Evolutionary conservation across 92 coral and sea anemone species (phyloP).

Genomic region (Zoanthus sociatus): DNA sequence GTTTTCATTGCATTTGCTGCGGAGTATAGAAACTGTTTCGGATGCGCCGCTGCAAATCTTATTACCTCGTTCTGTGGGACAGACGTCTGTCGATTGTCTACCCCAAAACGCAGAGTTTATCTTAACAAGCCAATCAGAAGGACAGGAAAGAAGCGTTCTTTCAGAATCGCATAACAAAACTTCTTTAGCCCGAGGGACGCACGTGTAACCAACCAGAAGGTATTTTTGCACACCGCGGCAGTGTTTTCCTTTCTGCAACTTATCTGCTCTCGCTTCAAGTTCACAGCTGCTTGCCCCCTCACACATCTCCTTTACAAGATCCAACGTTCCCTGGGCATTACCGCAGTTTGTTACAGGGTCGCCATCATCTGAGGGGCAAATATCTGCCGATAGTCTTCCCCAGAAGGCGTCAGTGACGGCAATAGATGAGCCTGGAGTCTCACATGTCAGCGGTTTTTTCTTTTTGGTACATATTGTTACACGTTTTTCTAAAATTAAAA

Average conservation of each 20-base stretch:
- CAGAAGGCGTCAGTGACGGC: constrained; percentile 96
- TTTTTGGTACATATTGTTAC: constrained; percentile 84
- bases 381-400: constrained; percentile 88
- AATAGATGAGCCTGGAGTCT: constrained; percentile 93
- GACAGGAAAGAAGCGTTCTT: constrained; percentile 79
- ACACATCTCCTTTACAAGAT: constrained; percentile 91
- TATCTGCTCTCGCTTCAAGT: constrained; percentile 87
- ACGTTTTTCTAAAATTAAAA: constrained; percentile 68
- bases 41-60: constrained; percentile 81
- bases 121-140: constrained; percentile 89
- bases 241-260: constrained; percentile 82
- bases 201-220: constrained; percentile 88
- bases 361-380: constrained; percentile 98
- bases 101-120: constrained; percentile 97
- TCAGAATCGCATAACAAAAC: constrained; percentile 89
- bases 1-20: constrained; percentile 78
- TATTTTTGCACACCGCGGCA: constrained; percentile 95
- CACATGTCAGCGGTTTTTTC: constrained; percentile 88
- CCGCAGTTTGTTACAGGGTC: constrained; percentile 84
- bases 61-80: constrained; percentile 77
- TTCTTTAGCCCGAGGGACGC: constrained; percentile 90
- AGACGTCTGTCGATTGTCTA: constrained; percentile 62
- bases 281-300: constrained; percentile 96
- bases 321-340: constrained; percentile 82
- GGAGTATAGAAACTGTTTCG: constrained; percentile 84